Evolutionary conservation across 1,140 invertebrate genomes (phyloP), one percentile per base, ranked within the genome.

Genomic region (Papilio polyxenes): DNA sequence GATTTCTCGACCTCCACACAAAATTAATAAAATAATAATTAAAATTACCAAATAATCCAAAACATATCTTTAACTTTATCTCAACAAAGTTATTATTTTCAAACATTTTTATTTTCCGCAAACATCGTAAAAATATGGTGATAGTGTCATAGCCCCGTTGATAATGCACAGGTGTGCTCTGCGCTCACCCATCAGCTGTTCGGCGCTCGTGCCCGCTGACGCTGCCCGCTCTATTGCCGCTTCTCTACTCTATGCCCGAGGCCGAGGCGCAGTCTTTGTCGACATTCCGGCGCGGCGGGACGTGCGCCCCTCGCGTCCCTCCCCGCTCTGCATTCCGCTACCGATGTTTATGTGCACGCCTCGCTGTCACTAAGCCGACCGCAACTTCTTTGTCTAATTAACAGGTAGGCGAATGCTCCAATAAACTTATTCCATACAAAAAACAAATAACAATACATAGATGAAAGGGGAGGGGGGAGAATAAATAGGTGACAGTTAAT

Each of bases 321-420:
- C 82, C 83, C 74, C 83, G 40, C 40, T 80, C 82, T 84, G 81
- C 84, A 85, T 85, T 87, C 87, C 89, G 81, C 81, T 82, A 81
- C 86, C 83, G 83, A 91, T 90, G 89, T 91, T 84, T 87, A 86
- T 82, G 85, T 88, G 89, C 87, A 86, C 91, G 83, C 86, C 83
- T 87, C 89, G 89, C 87, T 88, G 86, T 88, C 89, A 90, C 89
- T 87, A 89, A 91, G 88, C 83, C 87, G 87, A 91, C 90, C 83
- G 83, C 87, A 85, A 89, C 86, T 89, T 92, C 91, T 92, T 93
- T 92, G 91, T 92, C 89, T 92, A 92, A 93, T 92, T 92, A 92
- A 85, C 90, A 93, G 91, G 91, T 92, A 93, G 89, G 90, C 88
- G 85, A 87, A 89, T 85, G 87, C 85, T 89, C 85, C 84, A 85